Evolutionary conservation across 2,113 vertebrate species (phyloP), one percentile per base, ranked within the genome.

Genomic region (Hypocryptadius cinnamomeus): DNA sequence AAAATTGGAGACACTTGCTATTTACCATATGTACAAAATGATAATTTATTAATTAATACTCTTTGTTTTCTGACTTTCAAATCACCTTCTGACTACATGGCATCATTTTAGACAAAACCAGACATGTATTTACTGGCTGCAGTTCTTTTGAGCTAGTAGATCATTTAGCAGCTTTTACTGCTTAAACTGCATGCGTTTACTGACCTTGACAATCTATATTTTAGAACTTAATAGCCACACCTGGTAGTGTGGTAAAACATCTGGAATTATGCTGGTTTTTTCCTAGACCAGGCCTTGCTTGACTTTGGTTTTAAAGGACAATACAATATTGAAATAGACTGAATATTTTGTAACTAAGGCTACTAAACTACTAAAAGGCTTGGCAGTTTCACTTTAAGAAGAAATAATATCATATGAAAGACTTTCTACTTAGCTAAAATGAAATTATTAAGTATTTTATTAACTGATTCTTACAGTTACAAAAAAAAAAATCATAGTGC

Each of bases 11-110:
- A 66, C 17, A 19, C 27, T 74, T 79, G 33, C 78, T 85, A 76
- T 70, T 85, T 79, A 91, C 74, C 78, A 87, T 79, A 92, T 93
- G 85, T 73, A 91, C 61, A 87, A 85, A 89, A 96, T 50, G 4
- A 93, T 95, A 1, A 93, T 85, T 95, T 93, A 87, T 95, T 95
- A 95, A 87, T 95, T 95, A 95, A 94, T 86, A 86, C 9, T 45
- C 81, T 54, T n/a, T 65, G 33, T 39, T 72, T 91, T 92, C 39
- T 78, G 37, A 61, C 66, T 89, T 72, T 61, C 85, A 82, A 89
- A 89, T 76, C 74, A 85, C 11, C 63, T 79, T 63, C 84, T 92
- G 53, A 54, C 53, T 57, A 61, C 9, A 23, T 12, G 44, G 35
- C 47, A 54, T 79, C 27, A 82, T 70, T 85, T 77, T 53, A 79